Evolutionary conservation across 2,113 vertebrate genomes (phyloP), one percentile per base, ranked within the genome.

Genomic region (Tursiops truncatus): DNA sequence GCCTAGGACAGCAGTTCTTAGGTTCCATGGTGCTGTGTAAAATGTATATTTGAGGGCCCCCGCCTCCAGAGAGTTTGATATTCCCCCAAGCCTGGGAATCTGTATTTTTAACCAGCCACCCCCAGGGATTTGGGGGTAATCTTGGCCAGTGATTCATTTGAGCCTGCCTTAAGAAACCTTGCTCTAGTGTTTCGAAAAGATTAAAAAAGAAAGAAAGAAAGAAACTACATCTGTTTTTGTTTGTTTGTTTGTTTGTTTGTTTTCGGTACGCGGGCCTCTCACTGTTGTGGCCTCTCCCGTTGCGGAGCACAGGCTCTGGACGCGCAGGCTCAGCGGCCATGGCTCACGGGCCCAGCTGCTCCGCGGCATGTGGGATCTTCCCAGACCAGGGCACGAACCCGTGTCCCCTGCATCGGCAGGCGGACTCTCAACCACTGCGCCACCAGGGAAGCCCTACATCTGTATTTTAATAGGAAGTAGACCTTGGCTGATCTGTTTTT

Each of bases 331-430:
- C 44, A 47, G 44, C 44, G 44, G 44, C 44, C 44, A 47, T 47
- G 44, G 44, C 44, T 12, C 10, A 47, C 10, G 10, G 44, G 44
- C 44, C 44, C 2, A 11, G 44, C 44, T 0, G 47, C 47, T 50
- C 47, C 47, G 47, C 3, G 12, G 47, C 47, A 50, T 13, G 47
- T 50, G 47, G 47, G 47, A 13, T 50, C 12, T 3, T 50, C 47
- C 47, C 47, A 0, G 47, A 3, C 47, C 47, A 0, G 47, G 47
- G 47, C 47, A 50, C 3, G 47, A 50, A 3, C 47, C 47, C 3
- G 3, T 50, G 12, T 50, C 47, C 47, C 12, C 47, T 50, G 47
- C 47, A 50, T 50, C 47, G 2, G 47, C 47, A 50, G 47, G 47
- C 12, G 47, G 11, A 13, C 47, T 50, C 47, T 50, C 47, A 50